Percentiles rank a stretch among this genome's conserved stretches.
Evolutionary conservation across 2,113 vertebrate species (phyloP).

Genomic region (Amphiprion ocellaris): DNA sequence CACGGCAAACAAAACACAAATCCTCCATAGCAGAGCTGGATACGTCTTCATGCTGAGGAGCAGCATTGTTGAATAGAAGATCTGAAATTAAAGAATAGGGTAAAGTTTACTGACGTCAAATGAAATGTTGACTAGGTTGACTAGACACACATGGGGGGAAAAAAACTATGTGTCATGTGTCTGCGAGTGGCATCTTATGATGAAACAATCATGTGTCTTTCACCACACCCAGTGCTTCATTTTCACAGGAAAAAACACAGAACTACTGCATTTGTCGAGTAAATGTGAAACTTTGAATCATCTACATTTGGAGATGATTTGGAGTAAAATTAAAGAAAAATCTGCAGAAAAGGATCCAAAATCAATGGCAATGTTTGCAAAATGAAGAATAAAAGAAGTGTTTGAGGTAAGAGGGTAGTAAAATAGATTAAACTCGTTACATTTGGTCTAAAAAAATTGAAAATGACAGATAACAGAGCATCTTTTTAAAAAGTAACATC

Average conservation of each 20-base stretch:
- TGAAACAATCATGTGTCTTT: constrained; percentile 46
- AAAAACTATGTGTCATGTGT: constrained; percentile 28
- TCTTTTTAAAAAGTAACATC: neutral
- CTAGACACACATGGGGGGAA: neutral
- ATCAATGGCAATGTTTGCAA: neutral
- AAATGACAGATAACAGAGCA: neutral
- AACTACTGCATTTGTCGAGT: neutral
- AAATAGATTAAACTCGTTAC: neutral
- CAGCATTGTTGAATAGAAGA: constrained; percentile 27
- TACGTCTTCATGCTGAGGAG: constrained; percentile 8
- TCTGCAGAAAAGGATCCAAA: neutral
- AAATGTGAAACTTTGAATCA: neutral
- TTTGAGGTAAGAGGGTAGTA: neutral
- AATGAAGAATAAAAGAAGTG: neutral
- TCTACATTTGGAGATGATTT: neutral
- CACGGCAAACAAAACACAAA: constrained; percentile 21
- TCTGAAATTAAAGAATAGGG: constrained; percentile 62
- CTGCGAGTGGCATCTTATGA: constrained; percentile 22
- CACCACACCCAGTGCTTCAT: constrained; percentile 36
- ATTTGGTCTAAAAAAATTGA: neutral
- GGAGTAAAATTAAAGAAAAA: neutral
- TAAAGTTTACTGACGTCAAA: neutral
- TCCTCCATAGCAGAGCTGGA: constrained; percentile 41
- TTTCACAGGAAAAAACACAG: constrained; percentile 3
- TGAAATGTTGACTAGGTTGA: neutral